phyloP scores from a whole-genome alignment of 2,797 vertebrate species.

The Ambastaia sidthimunki region DNA sequence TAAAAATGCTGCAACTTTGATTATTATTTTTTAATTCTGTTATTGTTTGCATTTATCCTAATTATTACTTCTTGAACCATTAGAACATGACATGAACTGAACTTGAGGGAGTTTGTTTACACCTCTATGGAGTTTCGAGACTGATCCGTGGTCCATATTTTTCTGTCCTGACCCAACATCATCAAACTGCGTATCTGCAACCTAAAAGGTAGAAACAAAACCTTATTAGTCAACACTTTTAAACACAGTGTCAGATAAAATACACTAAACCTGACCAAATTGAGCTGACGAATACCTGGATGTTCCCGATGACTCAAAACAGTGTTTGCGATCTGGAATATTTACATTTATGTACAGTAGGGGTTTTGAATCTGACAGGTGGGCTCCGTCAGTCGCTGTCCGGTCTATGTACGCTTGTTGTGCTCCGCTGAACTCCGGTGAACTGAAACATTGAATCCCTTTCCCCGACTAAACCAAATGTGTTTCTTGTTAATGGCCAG shows the following conservation, averaged over 20 bases:
- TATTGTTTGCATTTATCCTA: too few species aligned
- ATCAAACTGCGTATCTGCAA: background rate
- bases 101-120: background rate
- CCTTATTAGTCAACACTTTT: slow-evolving; percentile 22
- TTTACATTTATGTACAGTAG: background rate
- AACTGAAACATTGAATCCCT: background rate
- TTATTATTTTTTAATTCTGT: too few species aligned
- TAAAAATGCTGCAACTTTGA: too few species aligned
- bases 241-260: slow-evolving; percentile 17
- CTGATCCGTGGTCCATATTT: slow-evolving; percentile 38
- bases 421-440: background rate
- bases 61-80: too few species aligned
- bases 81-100: background rate
- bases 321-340: background rate
- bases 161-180: slow-evolving; percentile 10
- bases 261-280: slow-evolving; percentile 33
- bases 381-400: background rate
- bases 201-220: slow-evolving; percentile 24
- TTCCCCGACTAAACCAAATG: too few species aligned
- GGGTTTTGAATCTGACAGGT: background rate
- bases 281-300: slow-evolving; percentile 42
- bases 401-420: background rate
- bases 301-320: background rate
- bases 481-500: too few species aligned
- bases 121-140: slow-evolving; percentile 34